Evolutionary conservation across 2,797 vertebrate species (phyloP).

Genomic region (Crenuchus spilurus): DNA sequence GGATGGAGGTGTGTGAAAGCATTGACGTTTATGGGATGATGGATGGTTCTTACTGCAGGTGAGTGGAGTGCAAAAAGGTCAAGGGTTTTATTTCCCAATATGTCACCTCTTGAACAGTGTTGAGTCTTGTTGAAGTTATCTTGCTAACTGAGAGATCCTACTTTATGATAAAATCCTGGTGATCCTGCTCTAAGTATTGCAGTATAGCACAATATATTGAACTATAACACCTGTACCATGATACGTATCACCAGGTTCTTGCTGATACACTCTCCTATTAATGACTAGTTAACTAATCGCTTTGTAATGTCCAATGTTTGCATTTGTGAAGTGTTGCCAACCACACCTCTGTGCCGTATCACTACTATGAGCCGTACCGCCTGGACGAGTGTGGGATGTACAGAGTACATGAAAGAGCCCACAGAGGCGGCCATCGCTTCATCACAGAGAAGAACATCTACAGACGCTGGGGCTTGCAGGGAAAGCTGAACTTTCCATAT

Average conservation of each 20-base stretch:
- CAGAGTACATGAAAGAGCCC: constrained; percentile 80
- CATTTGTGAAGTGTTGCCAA: constrained; percentile 70
- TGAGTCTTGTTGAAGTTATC: too few species aligned
- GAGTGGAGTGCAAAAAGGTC: constrained; percentile 38
- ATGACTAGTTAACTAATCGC: too few species aligned
- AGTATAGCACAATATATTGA: too few species aligned
- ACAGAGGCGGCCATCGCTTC: constrained; percentile 88
- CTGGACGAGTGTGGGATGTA: constrained; percentile 91
- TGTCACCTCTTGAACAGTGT: too few species aligned
- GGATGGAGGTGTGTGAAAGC: constrained; percentile 89
- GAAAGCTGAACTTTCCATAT: constrained; percentile 84
- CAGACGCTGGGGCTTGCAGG: constrained; percentile 86
- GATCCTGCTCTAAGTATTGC: too few species aligned
- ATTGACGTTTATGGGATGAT: constrained; percentile 93
- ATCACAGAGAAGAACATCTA: constrained; percentile 95
- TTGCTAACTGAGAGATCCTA: too few species aligned
- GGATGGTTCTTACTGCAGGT: constrained; percentile 90
- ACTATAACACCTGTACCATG: too few species aligned
- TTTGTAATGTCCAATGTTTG: not conserved
- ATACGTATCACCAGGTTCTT: too few species aligned
- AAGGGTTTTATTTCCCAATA: too few species aligned
- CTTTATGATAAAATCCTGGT: too few species aligned
- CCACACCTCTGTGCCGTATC: constrained; percentile 86
- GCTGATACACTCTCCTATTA: too few species aligned
- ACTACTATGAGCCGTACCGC: constrained; percentile 87